Conservation (phyloP, 1,140 invertebrate species). For the Saccostrea echinata region DNA sequence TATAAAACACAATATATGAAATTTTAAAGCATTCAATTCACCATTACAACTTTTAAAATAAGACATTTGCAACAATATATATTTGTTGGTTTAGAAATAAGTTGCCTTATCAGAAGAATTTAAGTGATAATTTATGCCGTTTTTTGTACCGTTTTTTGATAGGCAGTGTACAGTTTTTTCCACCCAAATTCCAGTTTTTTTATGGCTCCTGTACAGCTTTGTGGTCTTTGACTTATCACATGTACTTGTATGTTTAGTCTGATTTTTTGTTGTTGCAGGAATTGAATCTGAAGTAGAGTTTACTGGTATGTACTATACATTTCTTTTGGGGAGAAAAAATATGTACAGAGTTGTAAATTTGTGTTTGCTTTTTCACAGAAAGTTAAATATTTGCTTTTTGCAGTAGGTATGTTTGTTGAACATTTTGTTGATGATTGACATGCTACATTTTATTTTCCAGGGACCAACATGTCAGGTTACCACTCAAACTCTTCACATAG, state of each 20-base stretch:
- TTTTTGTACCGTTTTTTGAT: no score
- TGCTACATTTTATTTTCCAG: neutral
- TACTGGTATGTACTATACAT: slow-evolving; percentile 48
- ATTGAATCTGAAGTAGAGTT: slow-evolving; percentile 63
- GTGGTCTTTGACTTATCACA: no score
- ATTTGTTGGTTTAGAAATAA: no score
- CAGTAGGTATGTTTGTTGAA: neutral
- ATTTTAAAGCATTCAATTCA: no score
- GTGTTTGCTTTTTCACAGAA: neutral
- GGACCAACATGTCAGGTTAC: slow-evolving; percentile 21
- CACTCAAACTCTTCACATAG: neutral
- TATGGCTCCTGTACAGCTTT: no score
- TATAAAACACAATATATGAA: no score
- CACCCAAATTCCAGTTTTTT: no score
- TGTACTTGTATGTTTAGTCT: neutral
- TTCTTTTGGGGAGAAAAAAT: neutral
- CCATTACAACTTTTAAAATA: no score
- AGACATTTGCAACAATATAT: no score
- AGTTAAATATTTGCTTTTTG: neutral
- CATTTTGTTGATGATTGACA: neutral
- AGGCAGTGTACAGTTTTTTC: no score
- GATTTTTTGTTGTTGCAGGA: slow-evolving; percentile 50
- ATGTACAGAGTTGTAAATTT: neutral
- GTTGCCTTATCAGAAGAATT: no score
- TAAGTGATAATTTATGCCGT: no score